Conservation (phyloP, 2,888 invertebrate genomes). For the Ichneumoninae sp. region DNA sequence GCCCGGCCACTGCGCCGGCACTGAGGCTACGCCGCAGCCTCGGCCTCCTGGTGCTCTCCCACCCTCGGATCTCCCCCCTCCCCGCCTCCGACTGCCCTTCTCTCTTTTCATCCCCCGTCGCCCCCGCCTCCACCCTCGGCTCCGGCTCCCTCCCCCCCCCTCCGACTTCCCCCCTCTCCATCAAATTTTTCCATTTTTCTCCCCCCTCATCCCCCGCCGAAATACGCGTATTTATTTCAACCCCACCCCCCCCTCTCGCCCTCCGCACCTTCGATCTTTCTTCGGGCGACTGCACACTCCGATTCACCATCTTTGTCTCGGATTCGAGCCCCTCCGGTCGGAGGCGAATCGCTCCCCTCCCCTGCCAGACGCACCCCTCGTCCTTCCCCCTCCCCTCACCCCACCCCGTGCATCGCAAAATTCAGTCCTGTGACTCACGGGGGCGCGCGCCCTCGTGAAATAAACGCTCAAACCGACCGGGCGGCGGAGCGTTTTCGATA, state of each 20-base stretch:
- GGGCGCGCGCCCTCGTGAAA: constrained; percentile 58
- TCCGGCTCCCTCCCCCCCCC: constrained; percentile 10
- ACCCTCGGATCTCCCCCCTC: constrained; percentile 45
- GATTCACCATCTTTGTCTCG: constrained; percentile 38
- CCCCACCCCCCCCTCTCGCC: not conserved
- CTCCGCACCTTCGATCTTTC: constrained; percentile 1
- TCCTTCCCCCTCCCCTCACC: constrained; percentile 35
- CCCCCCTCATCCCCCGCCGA: not conserved
- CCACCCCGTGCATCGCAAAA: constrained; percentile 57
- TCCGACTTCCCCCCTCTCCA: constrained; percentile 12
- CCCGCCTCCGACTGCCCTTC: constrained; percentile 36
- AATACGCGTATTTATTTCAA: constrained; percentile 25
- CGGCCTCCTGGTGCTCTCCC: constrained; percentile 81
- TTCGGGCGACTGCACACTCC: constrained; percentile 27
- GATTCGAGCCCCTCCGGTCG: constrained; percentile 6
- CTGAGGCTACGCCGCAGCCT: constrained; percentile 84
- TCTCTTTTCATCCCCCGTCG: constrained; percentile 38
- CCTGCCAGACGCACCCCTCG: constrained; percentile 41
- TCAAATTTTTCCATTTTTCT: constrained; percentile 8
- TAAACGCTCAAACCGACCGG: constrained; percentile 24
- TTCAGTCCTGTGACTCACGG: constrained; percentile 60
- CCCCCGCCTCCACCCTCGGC: constrained; percentile 24
- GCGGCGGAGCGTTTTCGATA: constrained; percentile 31
- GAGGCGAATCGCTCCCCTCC: constrained; percentile 12
- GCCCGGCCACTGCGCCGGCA: constrained; percentile 85